phyloP scores from a whole-genome alignment of 2,113 vertebrate species.

The Nycticryphes semicollaris region DNA sequence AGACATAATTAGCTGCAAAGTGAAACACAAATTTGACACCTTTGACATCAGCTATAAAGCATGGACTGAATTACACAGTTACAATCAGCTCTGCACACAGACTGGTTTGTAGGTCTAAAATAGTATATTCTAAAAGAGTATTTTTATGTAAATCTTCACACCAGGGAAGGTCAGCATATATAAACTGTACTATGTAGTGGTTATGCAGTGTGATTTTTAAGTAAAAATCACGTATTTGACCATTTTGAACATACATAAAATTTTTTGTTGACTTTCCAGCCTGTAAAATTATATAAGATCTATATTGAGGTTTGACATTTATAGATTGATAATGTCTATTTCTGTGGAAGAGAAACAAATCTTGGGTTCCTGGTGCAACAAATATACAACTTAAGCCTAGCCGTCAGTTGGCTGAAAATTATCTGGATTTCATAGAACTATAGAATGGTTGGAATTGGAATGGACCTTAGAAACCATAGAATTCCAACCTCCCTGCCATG shows the following conservation, averaged over 20 bases:
- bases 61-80: neutral
- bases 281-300: neutral
- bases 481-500: no score
- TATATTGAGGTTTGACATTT: neutral
- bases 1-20: neutral
- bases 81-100: neutral
- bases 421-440: neutral
- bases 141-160: neutral
- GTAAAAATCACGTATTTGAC: neutral
- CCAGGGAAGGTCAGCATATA: neutral
- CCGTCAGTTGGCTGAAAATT: neutral
- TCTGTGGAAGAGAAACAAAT: neutral
- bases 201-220: neutral
- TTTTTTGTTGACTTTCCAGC: neutral
- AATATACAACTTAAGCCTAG: neutral
- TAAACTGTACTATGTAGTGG: neutral
- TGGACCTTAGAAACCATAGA: no score
- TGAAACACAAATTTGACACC: neutral
- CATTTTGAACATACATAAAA: neutral
- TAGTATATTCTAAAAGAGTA: neutral
- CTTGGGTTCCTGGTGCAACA: neutral
- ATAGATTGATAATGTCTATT: neutral
- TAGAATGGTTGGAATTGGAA: no score
- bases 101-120: neutral
- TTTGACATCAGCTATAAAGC: neutral